Conservation (phyloP, 2,797 vertebrate genomes). For the Apogon hyalosoma region DNA sequence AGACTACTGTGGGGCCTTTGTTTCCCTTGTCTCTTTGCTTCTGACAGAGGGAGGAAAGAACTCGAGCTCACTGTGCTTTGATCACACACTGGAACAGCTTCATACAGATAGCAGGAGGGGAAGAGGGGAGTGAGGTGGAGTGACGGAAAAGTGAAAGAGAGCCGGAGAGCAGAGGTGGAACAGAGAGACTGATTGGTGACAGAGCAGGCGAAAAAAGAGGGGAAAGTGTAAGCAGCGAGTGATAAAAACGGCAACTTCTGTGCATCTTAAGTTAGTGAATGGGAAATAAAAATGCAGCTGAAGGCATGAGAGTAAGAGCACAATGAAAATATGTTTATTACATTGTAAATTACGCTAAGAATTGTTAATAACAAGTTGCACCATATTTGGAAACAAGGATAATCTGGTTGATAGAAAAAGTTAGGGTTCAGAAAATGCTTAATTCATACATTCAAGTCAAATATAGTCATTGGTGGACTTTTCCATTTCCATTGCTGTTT, state of each 20-base stretch:
- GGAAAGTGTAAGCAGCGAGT: conserved; percentile 14
- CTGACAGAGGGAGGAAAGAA: conserved; percentile 78
- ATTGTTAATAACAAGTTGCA: no score
- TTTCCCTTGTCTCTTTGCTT: conserved; percentile 71
- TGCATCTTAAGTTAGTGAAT: conserved; percentile 28
- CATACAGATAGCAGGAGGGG: conserved; percentile 67
- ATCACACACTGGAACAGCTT: conserved; percentile 76
- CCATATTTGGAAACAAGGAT: no score
- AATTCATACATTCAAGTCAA: no score
- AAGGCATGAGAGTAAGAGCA: not conserved
- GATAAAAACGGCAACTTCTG: conserved; percentile 30
- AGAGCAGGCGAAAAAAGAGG: conserved; percentile 27
- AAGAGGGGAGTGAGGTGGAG: conserved; percentile 50
- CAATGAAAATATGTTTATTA: no score
- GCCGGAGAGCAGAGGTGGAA: conserved; percentile 62
- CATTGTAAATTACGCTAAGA: no score
- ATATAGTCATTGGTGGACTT: no score
- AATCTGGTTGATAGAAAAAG: no score
- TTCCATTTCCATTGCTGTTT: no score
- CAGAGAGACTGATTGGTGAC: conserved; percentile 31
- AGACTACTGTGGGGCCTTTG: conserved; percentile 79
- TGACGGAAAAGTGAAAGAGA: conserved; percentile 61
- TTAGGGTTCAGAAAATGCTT: no score
- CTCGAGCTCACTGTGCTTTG: conserved; percentile 72
- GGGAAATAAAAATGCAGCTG: conserved; percentile 7